A percentile compares a stretch with the other conserved stretches of the same genome.
These are phyloP conservation scores for Myxocyprinus asiaticus DNA, from an alignment of 2,113 vertebrate genomes.

Conservation along the genomic window DNA sequence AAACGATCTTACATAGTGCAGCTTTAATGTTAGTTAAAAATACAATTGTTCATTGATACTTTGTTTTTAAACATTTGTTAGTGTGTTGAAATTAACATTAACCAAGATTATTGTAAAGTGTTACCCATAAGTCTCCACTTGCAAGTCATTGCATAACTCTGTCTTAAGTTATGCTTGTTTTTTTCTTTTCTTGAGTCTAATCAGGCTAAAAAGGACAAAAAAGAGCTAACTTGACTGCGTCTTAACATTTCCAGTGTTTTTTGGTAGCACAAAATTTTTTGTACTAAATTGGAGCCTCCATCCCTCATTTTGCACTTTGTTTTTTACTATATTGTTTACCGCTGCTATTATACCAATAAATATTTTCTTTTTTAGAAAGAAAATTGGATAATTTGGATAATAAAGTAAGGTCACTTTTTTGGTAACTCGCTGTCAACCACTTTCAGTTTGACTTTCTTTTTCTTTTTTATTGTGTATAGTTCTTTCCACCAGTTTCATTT, in stretches of 20 bases:
- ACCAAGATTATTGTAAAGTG: no score
- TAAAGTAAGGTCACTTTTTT: conserved; percentile 3
- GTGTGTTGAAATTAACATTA: no score
- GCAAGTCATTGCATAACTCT: background rate
- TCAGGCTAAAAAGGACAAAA: background rate
- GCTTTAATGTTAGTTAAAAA: no score
- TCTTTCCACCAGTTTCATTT: no score
- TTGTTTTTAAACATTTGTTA: no score
- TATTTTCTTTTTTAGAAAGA: background rate
- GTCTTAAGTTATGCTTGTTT: background rate
- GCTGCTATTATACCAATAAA: background rate
- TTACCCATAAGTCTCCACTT: no score
- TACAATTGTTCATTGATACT: no score
- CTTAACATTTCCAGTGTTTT: background rate
- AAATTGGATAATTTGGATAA: conserved; percentile 2
- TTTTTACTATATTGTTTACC: background rate
- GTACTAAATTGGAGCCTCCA: background rate
- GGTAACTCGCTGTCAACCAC: background rate
- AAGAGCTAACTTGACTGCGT: background rate
- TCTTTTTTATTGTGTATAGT: background rate
- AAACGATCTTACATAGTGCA: no score
- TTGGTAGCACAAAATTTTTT: background rate
- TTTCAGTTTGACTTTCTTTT: background rate
- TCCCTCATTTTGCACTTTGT: background rate
- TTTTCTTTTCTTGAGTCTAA: no score